phyloP scores from a whole-genome alignment of 2,797 vertebrate species.

The Diglossa cyanea region DNA sequence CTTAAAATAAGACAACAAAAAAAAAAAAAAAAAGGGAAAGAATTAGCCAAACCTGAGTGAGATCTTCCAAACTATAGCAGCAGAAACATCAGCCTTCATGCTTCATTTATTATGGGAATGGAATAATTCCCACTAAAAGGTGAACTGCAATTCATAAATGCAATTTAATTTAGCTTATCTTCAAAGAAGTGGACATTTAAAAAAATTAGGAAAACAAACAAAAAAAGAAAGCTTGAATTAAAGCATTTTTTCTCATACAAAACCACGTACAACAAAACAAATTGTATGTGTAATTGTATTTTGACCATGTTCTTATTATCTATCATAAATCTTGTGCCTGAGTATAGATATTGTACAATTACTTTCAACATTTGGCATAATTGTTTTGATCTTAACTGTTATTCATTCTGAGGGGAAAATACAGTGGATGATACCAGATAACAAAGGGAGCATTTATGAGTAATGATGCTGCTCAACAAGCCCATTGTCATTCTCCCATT shows the following conservation, averaged over 20 bases:
- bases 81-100: background rate
- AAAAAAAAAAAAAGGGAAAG: background rate
- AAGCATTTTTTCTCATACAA: background rate
- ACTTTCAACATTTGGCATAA: background rate
- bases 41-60: background rate
- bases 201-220: background rate
- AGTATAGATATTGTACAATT: background rate
- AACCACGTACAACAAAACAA: background rate
- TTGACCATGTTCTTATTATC: background rate
- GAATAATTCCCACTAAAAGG: background rate
- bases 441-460: conserved; percentile 21
- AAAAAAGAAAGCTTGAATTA: background rate
- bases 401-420: conserved; percentile 23
- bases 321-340: background rate
- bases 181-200: background rate
- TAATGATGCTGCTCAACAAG: conserved; percentile 1
- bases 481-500: background rate
- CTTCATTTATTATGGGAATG: background rate
- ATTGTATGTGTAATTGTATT: conserved; percentile 13
- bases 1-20: background rate
- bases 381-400: conserved; percentile 30
- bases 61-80: background rate
- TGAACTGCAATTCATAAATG: background rate
- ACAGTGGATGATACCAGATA: background rate
- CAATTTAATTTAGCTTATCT: background rate